These are phyloP conservation scores for Vipera latastei DNA, from an alignment of 2,797 vertebrate species.

Conservation along the genomic window DNA sequence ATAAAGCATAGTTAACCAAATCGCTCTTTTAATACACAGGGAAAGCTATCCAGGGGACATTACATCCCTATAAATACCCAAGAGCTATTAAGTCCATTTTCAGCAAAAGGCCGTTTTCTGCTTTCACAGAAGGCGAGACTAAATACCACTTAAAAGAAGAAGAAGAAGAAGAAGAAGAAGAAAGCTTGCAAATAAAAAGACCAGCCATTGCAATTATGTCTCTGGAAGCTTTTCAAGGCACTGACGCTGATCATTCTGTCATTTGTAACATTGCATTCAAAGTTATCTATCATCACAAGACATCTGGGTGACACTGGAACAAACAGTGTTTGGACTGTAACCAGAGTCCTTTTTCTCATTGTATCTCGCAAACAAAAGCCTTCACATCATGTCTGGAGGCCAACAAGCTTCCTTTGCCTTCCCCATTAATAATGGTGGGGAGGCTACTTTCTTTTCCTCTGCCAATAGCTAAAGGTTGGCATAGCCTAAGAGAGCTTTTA, in stretches of 20 bases:
- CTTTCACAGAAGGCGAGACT: neutral
- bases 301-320: neutral
- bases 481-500: neutral
- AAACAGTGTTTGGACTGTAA: neutral
- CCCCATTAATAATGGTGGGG: neutral
- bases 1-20: neutral
- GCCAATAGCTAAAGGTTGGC: neutral
- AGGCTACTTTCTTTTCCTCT: neutral
- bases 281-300: neutral
- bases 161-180: neutral
- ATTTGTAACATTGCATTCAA: neutral
- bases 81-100: neutral
- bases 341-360: constrained; percentile 7
- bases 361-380: constrained; percentile 11
- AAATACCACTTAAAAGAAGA: neutral
- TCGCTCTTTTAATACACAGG: neutral
- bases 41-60: neutral
- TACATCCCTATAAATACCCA: neutral
- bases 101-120: neutral
- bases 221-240: constrained; percentile 9
- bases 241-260: neutral
- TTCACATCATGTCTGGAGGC: neutral
- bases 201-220: neutral
- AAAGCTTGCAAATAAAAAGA: neutral
- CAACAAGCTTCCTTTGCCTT: constrained; percentile 5